These are phyloP conservation scores for Ecliptopera silaceata DNA, from an alignment of 2,888 invertebrate species.

Conservation along the genomic window DNA sequence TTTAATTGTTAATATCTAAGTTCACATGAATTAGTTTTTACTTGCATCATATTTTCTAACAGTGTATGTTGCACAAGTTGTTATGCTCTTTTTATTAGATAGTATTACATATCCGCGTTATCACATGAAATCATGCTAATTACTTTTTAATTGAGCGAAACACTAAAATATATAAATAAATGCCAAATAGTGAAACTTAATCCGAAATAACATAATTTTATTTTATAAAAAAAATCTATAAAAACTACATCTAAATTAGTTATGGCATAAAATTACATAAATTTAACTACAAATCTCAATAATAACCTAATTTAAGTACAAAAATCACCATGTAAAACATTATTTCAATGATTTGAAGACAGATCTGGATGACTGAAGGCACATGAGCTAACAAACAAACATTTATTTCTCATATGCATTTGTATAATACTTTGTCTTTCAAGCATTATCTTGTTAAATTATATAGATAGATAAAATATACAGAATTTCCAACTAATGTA, in stretches of 20 bases:
- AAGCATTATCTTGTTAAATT: too few species aligned
- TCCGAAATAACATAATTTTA: slow-evolving; percentile 55
- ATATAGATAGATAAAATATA: too few species aligned
- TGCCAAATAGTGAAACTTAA: slow-evolving; percentile 48
- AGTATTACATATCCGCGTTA: slow-evolving; percentile 21
- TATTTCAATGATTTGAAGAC: slow-evolving; percentile 31
- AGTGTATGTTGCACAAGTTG: slow-evolving; percentile 11
- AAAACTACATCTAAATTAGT: slow-evolving; percentile 74
- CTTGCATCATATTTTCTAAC: slow-evolving; percentile 3
- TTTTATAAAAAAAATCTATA: slow-evolving; percentile 64
- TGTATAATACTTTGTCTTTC: neutral
- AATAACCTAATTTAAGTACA: slow-evolving; percentile 75
- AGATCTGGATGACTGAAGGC: slow-evolving; percentile 28
- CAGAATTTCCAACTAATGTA: slow-evolving; percentile 32
- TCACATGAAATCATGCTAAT: slow-evolving; percentile 42
- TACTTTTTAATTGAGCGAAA: slow-evolving; percentile 72
- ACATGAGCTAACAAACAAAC: neutral
- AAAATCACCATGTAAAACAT: slow-evolving; percentile 57
- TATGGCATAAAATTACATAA: slow-evolving; percentile 76
- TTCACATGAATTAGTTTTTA: slow-evolving; percentile 7
- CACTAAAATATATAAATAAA: slow-evolving; percentile 61
- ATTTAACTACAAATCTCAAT: slow-evolving; percentile 68
- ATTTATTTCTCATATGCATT: neutral
- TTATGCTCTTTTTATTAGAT: slow-evolving; percentile 3
- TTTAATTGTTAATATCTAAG: neutral